phyloP scores from a whole-genome alignment of 2,797 vertebrate genomes.

The Echiichthys vipera region DNA sequence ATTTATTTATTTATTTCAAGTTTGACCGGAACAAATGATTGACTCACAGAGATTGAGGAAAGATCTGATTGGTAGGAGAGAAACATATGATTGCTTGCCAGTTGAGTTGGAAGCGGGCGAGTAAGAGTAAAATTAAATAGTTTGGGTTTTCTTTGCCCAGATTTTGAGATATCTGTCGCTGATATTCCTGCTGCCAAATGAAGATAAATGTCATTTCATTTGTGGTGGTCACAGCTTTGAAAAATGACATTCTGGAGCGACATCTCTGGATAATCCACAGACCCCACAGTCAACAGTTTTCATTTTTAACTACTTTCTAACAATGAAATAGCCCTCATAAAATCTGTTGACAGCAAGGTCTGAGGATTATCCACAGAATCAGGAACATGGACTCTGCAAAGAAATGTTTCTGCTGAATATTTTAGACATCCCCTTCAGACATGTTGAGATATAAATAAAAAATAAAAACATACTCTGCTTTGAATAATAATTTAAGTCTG shows the following conservation, averaged over 20 bases:
- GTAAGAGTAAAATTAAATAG: too few relatives aligned
- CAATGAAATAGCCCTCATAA: constrained; percentile 16
- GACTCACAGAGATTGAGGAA: not conserved
- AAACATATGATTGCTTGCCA: not conserved
- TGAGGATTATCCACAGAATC: constrained; percentile 21
- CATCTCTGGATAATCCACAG: constrained; percentile 19
- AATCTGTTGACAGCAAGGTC: constrained; percentile 20
- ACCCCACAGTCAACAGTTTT: constrained; percentile 23
- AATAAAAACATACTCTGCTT: constrained; percentile 18
- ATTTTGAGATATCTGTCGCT: not conserved
- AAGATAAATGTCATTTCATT: not conserved
- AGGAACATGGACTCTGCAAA: constrained; percentile 27
- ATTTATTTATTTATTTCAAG: not conserved
- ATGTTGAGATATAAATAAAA: constrained; percentile 22
- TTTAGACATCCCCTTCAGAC: constrained; percentile 39
- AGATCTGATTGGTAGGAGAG: not conserved
- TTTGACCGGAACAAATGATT: not conserved
- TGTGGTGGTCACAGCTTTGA: constrained; percentile 1
- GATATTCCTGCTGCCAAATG: not conserved
- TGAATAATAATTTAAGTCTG: constrained; percentile 22
- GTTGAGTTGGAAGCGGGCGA: not conserved
- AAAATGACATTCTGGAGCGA: not conserved
- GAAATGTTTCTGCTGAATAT: constrained; percentile 35
- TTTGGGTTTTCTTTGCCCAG: not conserved
- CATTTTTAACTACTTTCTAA: not conserved